phyloP scores from a whole-genome alignment of 2,113 vertebrate genomes.

The Propithecus coquereli region DNA sequence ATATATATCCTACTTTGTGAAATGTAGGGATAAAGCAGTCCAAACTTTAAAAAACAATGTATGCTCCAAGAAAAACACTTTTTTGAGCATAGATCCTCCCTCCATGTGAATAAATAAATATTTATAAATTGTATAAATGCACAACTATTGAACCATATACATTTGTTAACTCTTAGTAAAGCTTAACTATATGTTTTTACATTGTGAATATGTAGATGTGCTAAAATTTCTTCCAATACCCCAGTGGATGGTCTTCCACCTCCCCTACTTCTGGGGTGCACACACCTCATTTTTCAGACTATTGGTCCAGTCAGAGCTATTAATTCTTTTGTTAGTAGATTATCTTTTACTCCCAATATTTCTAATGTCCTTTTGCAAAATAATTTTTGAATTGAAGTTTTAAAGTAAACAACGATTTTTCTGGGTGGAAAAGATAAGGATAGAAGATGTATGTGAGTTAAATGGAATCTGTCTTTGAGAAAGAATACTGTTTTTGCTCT shows the following conservation, averaged over 20 bases:
- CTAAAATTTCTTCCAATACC: not conserved
- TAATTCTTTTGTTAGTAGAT: slow-evolving; percentile 12
- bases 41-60: not conserved
- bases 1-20: not conserved
- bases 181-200: not conserved
- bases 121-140: not conserved
- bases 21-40: not conserved
- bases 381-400: not conserved
- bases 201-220: not conserved
- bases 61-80: not conserved
- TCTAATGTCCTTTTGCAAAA: not conserved
- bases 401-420: not conserved
- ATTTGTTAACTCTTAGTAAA: not conserved
- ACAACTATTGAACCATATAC: not conserved
- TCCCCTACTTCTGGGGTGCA: not conserved
- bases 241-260: not conserved
- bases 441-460: not conserved
- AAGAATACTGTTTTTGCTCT: slow-evolving; percentile 16
- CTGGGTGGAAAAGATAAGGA: not conserved
- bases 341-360: slow-evolving; percentile 16
- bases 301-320: slow-evolving; percentile 30
- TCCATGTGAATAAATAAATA: not conserved
- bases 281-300: slow-evolving; percentile 39
- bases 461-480: not conserved
- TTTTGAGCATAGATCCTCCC: not conserved